These are phyloP conservation scores for Radopholus similis DNA, from an alignment of 1,140 invertebrate species.

Conservation along the genomic window DNA sequence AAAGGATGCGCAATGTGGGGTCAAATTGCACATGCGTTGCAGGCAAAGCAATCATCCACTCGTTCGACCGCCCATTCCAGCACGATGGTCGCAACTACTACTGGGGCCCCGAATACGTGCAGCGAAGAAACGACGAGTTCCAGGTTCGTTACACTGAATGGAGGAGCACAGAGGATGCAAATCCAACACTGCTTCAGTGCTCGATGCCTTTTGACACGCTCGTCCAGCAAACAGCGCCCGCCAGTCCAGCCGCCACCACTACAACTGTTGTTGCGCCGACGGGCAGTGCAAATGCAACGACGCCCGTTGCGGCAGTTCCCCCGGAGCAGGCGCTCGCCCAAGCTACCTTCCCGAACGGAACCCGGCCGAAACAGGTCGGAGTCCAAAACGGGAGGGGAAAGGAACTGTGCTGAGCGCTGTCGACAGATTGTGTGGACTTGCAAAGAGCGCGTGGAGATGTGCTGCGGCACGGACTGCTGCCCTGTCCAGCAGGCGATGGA, in stretches of 20 bases:
- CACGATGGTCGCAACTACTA: slow-evolving; percentile 33
- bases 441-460: slow-evolving; percentile 30
- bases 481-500: slow-evolving; percentile 19
- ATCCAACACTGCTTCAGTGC: slow-evolving; percentile 22
- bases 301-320: slow-evolving; percentile 19
- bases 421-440: slow-evolving; percentile 44
- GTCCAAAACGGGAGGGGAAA: too few relatives aligned
- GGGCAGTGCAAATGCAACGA: slow-evolving; percentile 12
- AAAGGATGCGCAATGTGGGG: background rate
- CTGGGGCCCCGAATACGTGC: slow-evolving; percentile 22
- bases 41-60: slow-evolving; percentile 29
- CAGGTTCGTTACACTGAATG: background rate
- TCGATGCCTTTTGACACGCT: slow-evolving; percentile 19
- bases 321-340: slow-evolving; percentile 22
- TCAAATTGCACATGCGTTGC: background rate
- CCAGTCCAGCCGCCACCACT: background rate
- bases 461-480: slow-evolving; percentile 50
- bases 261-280: slow-evolving; percentile 1
- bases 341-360: slow-evolving; percentile 43
- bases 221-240: background rate
- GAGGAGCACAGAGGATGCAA: background rate
- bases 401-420: too few relatives aligned
- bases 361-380: slow-evolving; percentile 37
- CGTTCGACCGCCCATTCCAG: slow-evolving; percentile 17
- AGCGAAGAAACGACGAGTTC: slow-evolving; percentile 13